Conservation (phyloP, 2,113 vertebrate genomes). For the Coptodon rendalli region DNA sequence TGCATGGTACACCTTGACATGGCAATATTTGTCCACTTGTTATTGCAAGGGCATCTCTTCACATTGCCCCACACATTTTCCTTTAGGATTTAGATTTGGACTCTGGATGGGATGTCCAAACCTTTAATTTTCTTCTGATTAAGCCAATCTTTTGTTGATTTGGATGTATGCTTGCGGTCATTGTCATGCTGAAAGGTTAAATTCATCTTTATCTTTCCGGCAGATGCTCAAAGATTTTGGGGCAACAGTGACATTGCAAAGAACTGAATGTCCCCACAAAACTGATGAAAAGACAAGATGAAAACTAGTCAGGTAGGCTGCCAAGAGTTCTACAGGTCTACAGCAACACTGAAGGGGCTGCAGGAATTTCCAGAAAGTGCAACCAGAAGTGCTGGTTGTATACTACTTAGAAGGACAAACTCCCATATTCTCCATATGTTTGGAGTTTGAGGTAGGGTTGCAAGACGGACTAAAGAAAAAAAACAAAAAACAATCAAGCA, state of each 20-base stretch:
- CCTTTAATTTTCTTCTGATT: background rate
- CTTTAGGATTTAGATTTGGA: background rate
- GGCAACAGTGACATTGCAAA: background rate
- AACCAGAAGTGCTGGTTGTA: background rate
- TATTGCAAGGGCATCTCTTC: background rate
- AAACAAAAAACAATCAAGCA: background rate
- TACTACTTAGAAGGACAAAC: background rate
- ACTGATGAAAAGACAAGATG: background rate
- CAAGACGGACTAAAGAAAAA: background rate
- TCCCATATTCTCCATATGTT: background rate
- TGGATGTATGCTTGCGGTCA: background rate
- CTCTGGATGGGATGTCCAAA: background rate
- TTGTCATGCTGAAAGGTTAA: background rate
- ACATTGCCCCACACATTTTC: background rate
- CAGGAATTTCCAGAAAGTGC: background rate
- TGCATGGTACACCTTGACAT: background rate
- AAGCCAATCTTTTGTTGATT: background rate
- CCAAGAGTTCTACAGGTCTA: background rate
- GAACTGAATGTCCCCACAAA: background rate
- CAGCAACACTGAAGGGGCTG: background rate
- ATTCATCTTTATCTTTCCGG: background rate
- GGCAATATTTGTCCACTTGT: fast-evolving
- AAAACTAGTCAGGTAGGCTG: background rate
- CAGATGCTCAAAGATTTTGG: background rate
- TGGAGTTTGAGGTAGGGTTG: background rate